Evolutionary conservation across 2,888 invertebrate genomes (phyloP).

Genomic region (Cheilosia grossa): DNA sequence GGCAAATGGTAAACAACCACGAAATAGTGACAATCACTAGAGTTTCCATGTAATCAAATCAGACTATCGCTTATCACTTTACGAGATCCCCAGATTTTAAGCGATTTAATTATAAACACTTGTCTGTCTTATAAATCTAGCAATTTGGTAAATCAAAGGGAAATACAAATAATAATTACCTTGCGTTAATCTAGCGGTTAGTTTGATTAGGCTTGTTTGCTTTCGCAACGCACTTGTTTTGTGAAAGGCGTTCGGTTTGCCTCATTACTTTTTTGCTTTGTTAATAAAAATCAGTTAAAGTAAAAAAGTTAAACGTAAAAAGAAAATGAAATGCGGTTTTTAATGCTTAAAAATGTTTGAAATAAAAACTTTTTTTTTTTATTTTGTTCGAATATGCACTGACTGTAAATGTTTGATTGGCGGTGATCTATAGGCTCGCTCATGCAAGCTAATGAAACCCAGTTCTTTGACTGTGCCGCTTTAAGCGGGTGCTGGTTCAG

Average conservation of each 20-base stretch:
- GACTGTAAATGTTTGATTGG: constrained; percentile 50
- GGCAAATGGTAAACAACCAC: too few relatives aligned
- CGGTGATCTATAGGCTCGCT: constrained; percentile 27
- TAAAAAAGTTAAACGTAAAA: constrained; percentile 43
- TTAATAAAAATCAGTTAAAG: constrained; percentile 47
- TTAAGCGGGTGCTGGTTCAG: constrained; percentile 74
- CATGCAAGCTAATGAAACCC: constrained; percentile 62
- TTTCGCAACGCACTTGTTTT: constrained; percentile 66
- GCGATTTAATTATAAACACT: background rate
- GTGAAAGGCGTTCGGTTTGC: constrained; percentile 54
- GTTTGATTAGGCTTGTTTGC: constrained; percentile 44
- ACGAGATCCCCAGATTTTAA: too few relatives aligned
- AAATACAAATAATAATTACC: constrained; percentile 74
- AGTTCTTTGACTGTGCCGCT: constrained; percentile 32
- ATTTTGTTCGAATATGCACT: constrained; percentile 52
- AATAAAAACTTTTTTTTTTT: constrained; percentile 73
- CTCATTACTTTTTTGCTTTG: constrained; percentile 31
- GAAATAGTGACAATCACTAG: too few relatives aligned
- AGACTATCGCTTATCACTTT: too few relatives aligned
- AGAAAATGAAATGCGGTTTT: constrained; percentile 25
- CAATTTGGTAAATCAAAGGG: constrained; percentile 48
- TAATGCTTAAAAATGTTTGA: constrained; percentile 66
- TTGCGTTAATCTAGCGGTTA: constrained; percentile 73
- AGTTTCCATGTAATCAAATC: too few relatives aligned
- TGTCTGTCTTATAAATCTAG: constrained; percentile 18